Base-by-base conservation (phyloP, 2,113 vertebrate genomes). In the Lepus europaeus region DNA sequence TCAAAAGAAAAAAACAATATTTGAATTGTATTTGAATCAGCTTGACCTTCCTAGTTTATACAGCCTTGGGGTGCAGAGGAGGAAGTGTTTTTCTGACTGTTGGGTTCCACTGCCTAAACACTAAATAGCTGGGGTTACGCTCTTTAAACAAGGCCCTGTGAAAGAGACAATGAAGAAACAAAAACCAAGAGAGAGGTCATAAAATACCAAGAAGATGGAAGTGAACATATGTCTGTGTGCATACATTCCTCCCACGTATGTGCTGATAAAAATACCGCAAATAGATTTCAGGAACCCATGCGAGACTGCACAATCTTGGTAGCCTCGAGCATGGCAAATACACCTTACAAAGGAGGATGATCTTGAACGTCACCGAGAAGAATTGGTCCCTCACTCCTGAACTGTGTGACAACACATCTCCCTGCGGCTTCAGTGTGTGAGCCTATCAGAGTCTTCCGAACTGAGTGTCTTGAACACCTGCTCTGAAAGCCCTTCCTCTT, bases 1-100 rank as follows among this genome's bases (percentile, higher is more conserved):
- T 95, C 73, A 63, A 92, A 81, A 92, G 3, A 79, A 77, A 83
- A 91, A 87, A 59, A 16, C 73, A 49, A 88, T 79, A 11, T 31
- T 49, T 36, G 45, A 45, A 8, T 69, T 59, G 77, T n/a, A 77
- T n/a, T 5, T 13, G 51, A 90, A 69, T 45, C 23, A 39, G 16
- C 19, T 83, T 51, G 68, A 63, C 19, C 29, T 91, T 83, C 45
- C 39, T 89, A 53, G 39, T 85, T 88, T 49, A 70, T 45, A 25
- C 10, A 56, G 33, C 45, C 73, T 69, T 4, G 23, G 51, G 16
- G 20, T 63, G 19, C 51, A 88, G 85, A 79, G 80, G 22, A 88
- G 25, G 29, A 79, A 64, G 22, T 9, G 19, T 61, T 93, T 89
- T 81, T 51, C 73, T 90, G 73, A 89, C 69, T 59, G 19, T 8